A percentile compares a stretch with the other conserved stretches of the same genome.
phyloP scores from a whole-genome alignment of 35 echinoderm and acorn worm species.

The Ophioderma brevispina region DNA sequence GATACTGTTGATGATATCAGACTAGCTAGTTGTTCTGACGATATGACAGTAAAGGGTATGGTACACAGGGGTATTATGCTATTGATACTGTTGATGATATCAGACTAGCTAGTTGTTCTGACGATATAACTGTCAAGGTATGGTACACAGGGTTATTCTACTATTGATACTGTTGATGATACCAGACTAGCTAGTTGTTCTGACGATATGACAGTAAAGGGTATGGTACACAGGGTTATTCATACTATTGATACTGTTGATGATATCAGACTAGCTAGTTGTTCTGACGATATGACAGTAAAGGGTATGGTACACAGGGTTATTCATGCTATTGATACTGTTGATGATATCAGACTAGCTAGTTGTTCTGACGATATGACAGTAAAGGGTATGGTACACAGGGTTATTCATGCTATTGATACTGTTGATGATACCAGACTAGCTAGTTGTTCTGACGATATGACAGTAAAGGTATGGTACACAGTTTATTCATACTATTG shows the following conservation, averaged over 20 bases:
- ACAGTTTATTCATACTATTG: too few species aligned
- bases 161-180: too few species aligned
- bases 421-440: constrained; percentile 21
- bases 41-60: constrained; percentile 29
- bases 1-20: constrained; percentile 49
- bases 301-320: too few species aligned
- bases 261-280: constrained; percentile 37
- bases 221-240: too few species aligned
- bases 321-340: too few species aligned
- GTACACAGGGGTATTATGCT: too few species aligned
- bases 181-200: constrained; percentile 38
- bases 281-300: constrained; percentile 26
- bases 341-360: constrained; percentile 33
- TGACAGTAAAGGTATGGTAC: too few species aligned
- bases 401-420: too few species aligned
- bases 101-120: constrained; percentile 28
- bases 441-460: constrained; percentile 29
- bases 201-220: constrained; percentile 27
- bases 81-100: too few species aligned
- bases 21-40: constrained; percentile 40
- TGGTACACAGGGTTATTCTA: too few species aligned
- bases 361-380: constrained; percentile 39
- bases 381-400: constrained; percentile 35
- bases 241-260: too few species aligned
- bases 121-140: constrained; percentile 32